Conservation (phyloP, 2,797 vertebrate species). For the Rhabdophis nuchalis region DNA sequence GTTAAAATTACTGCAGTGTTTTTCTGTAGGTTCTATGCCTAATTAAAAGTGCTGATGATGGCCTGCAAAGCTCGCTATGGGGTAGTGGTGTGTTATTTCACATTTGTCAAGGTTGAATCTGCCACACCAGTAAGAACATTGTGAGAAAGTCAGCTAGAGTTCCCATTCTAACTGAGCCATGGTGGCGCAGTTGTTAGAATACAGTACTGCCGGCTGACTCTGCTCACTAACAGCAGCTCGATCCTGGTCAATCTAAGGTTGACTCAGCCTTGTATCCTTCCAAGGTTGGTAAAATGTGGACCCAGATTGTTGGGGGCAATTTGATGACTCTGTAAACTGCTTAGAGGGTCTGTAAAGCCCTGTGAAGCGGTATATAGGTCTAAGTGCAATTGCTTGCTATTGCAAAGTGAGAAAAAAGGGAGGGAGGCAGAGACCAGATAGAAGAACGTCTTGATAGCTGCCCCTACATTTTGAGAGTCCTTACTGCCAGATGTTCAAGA, state of each 20-base stretch:
- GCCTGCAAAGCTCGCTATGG: not conserved
- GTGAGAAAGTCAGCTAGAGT: not conserved
- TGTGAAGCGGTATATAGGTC: not conserved
- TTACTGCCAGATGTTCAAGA: not conserved
- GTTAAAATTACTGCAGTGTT: not conserved
- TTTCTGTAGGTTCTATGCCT: not conserved
- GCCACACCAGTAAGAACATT: not conserved
- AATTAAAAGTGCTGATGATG: not conserved
- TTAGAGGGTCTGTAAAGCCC: not conserved
- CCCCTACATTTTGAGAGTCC: not conserved
- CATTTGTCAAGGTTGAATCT: not conserved
- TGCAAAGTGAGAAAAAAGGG: not conserved
- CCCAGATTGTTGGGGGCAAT: not conserved
- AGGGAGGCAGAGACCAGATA: not conserved
- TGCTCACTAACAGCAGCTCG: not conserved
- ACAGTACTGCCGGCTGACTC: not conserved
- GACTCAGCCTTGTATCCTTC: not conserved
- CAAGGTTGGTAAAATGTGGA: not conserved
- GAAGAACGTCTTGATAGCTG: not conserved
- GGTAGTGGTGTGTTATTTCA: not conserved
- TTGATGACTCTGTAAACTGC: not conserved
- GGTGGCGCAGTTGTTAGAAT: not conserved
- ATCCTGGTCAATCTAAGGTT: not conserved
- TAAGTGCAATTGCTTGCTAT: not conserved
- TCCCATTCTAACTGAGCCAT: not conserved